phyloP scores from a whole-genome alignment of 2,113 vertebrate species.

The Hippocampus mohnikei region DNA sequence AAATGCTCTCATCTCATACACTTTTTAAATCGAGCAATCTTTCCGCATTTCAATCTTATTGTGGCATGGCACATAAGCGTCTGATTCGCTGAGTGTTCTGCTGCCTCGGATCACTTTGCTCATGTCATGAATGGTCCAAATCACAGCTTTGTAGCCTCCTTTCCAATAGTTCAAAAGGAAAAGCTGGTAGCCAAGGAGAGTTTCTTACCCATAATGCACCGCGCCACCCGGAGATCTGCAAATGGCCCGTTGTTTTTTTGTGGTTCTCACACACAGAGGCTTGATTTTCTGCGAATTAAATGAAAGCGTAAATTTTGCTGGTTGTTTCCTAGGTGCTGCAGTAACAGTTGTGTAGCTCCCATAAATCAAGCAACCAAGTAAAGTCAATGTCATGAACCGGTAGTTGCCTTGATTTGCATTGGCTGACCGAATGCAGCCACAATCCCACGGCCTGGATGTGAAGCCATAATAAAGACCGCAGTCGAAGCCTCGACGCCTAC shows the following conservation, averaged over 20 bases:
- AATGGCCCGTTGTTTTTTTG: not conserved
- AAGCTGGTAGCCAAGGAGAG: too few relatives aligned
- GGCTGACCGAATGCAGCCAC: not conserved
- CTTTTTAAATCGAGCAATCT: too few relatives aligned
- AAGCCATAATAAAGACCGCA: conserved; percentile 11
- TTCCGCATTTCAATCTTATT: too few relatives aligned
- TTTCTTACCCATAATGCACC: too few relatives aligned
- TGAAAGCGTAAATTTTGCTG: conserved; percentile 17
- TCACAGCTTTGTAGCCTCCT: too few relatives aligned
- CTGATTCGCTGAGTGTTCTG: too few relatives aligned
- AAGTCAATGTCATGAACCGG: not conserved
- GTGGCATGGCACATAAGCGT: too few relatives aligned
- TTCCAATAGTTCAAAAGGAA: too few relatives aligned
- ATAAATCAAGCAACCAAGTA: conserved; percentile 20
- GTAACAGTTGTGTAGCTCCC: conserved; percentile 24
- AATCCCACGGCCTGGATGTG: conserved; percentile 6
- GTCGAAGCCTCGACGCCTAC: conserved; percentile 37
- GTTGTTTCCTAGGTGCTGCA: conserved; percentile 5
- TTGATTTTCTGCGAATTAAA: conserved; percentile 37
- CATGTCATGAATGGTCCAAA: too few relatives aligned
- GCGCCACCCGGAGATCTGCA: too few relatives aligned
- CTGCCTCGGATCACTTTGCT: too few relatives aligned
- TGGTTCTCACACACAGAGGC: not conserved
- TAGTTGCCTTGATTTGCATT: conserved; percentile 19
- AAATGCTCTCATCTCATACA: too few relatives aligned